Base-by-base conservation (phyloP, 2,797 vertebrate genomes). In the Xenops minutus region DNA sequence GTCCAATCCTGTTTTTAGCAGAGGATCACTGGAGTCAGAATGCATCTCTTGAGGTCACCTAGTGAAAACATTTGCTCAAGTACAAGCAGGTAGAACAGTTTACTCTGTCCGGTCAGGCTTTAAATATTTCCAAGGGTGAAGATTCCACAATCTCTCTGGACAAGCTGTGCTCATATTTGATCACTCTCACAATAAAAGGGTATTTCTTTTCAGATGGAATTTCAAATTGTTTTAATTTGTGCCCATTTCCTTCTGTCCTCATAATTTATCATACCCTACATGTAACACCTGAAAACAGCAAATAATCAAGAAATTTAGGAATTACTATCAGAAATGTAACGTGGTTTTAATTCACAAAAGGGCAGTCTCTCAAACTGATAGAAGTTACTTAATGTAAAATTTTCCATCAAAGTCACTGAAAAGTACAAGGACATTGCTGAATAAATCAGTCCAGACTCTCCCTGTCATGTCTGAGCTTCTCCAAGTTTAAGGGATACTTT, bases 361-460 rank as follows among this genome's bases (percentile, higher is more conserved):
- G 1, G 3, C 1, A 0, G n/a, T 74, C 17, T 84, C 5, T 84
- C 24, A 67, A 73, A 62, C 0, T 44, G 37, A 34, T 41, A 61
- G 32, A 81, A 72, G 8, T 27, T 62, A 51, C 16, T 34, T 54
- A 56, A 43, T 19, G 21, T 32, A 68, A 52, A 46, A 46, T 29
- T 63, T 76, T 94, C 11, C 20, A 63, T 9, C 9, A 56, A 77
- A 9, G 23, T 29, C 14, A 64, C 17, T 49, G 26, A 43, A 87
- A 73, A 82, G 21, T 54, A 46, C 39, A 73, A 79, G 27, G 34
- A 30, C 13, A 44, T 68, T 48, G 20, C 20, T 55, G 85, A 88
- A 83, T 56, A 51, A 44, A 79, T 44, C 10, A 48, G 1, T 30
- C 2, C 21, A 51, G 18, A 37, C 64, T 75, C 36, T 63, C 27